Conservation (phyloP, 35 echinoderm and acorn worm species). For the Acanthaster planci region DNA sequence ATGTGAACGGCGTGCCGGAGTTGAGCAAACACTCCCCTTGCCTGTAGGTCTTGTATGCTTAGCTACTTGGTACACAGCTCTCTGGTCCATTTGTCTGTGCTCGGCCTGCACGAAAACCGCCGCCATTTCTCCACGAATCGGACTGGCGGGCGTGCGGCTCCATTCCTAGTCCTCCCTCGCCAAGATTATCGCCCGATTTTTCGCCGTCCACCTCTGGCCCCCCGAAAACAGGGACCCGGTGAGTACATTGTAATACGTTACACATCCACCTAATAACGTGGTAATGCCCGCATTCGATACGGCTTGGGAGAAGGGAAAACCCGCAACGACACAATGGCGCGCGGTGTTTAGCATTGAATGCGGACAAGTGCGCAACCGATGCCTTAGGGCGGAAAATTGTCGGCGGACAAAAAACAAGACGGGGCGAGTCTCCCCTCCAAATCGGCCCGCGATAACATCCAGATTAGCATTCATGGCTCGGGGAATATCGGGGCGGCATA, state of each 20-base stretch:
- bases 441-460: not conserved
- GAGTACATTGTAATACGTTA: slow-evolving; percentile 32
- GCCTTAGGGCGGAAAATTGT: slow-evolving; percentile 14
- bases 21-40: slow-evolving; percentile 14
- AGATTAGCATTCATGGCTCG: slow-evolving; percentile 26
- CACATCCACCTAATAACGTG: slow-evolving; percentile 25
- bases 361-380: slow-evolving; percentile 2
- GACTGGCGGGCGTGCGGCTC: slow-evolving; percentile 5
- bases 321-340: slow-evolving; percentile 12
- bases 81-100: slow-evolving; percentile 15
- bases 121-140: slow-evolving; percentile 25
- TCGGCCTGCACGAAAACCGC: slow-evolving; percentile 15
- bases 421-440: not conserved
- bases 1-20: not conserved
- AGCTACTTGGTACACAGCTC: slow-evolving; percentile 28
- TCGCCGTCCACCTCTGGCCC: not conserved
- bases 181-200: slow-evolving; percentile 27
- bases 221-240: not conserved
- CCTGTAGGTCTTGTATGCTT: slow-evolving; percentile 9
- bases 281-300: slow-evolving; percentile 14
- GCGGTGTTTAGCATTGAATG: slow-evolving; percentile 25
- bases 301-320: not conserved
- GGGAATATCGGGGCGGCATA: too few relatives aligned
- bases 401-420: not conserved
- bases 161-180: not conserved